Percentiles rank a stretch among this genome's conserved stretches.
These are phyloP conservation scores for Parauchenoglanis ngamensis DNA, from an alignment of 2,797 vertebrate species.

Conservation along the genomic window DNA sequence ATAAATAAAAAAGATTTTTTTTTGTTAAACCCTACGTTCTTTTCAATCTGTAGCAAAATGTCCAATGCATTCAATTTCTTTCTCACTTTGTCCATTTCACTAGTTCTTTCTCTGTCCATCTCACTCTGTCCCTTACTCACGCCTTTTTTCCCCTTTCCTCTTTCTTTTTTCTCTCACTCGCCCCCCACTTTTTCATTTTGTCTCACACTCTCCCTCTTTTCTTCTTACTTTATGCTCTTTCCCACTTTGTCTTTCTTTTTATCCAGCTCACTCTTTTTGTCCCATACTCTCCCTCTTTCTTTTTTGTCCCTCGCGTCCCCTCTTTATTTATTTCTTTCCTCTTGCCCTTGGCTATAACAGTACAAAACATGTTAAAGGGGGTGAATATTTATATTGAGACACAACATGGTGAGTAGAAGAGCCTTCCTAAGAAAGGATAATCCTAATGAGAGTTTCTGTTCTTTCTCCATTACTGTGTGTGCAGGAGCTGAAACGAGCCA, in stretches of 20 bases:
- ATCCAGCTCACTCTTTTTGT: background rate
- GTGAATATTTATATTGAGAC: background rate
- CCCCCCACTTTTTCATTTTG: background rate
- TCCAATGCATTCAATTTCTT: background rate
- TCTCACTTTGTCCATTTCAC: background rate
- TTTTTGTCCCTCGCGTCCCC: background rate
- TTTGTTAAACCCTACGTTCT: background rate
- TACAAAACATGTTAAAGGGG: background rate
- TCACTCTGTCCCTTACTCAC: background rate
- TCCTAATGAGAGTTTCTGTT: background rate
- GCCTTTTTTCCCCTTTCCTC: background rate
- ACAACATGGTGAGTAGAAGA: background rate
- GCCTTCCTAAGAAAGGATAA: background rate
- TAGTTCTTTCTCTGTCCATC: background rate
- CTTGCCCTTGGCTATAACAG: background rate
- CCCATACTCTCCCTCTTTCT: background rate
- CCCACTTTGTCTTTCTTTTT: background rate
- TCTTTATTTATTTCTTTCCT: background rate
- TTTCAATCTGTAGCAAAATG: background rate
- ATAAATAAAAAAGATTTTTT: background rate
- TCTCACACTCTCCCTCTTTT: background rate
- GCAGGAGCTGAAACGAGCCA: slow-evolving; percentile 17
- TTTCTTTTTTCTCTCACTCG: background rate
- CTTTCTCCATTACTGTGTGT: slow-evolving; percentile 14
- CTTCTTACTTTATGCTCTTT: background rate